Evolutionary conservation across 2,113 vertebrate species (phyloP).

Genomic region (Nettapus auritus): DNA sequence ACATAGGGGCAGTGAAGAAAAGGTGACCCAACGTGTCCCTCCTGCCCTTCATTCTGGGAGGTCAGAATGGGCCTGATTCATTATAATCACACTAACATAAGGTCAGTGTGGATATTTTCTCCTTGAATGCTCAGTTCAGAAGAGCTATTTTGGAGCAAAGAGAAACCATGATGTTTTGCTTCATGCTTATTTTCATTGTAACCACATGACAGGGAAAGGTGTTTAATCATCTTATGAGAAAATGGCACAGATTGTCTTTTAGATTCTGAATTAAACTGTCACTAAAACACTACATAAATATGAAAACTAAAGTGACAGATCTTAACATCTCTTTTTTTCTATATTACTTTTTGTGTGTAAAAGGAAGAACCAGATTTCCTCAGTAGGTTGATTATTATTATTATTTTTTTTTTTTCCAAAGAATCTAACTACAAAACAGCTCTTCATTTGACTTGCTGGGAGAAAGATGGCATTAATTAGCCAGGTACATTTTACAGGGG

Average conservation of each 20-base stretch:
- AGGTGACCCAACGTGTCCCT: background rate
- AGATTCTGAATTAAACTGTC: background rate
- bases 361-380: background rate
- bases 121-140: background rate
- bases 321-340: background rate
- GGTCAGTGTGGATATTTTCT: background rate
- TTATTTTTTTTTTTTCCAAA: slow-evolving; percentile 9
- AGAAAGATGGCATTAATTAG: slow-evolving; percentile 45
- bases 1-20: background rate
- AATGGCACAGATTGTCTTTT: background rate
- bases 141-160: background rate
- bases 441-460: background rate
- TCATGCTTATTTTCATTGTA: background rate
- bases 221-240: background rate
- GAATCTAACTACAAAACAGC: slow-evolving; percentile 1
- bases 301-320: background rate
- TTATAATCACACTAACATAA: background rate
- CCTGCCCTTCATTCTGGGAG: background rate
- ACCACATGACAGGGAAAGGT: background rate
- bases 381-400: background rate
- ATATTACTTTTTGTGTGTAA: background rate
- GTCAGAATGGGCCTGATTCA: background rate
- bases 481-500: slow-evolving; percentile 14
- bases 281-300: background rate
- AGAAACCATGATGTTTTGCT: fast-evolving